Conservation (phyloP, 2,113 vertebrate genomes). For the Rhea pennata region DNA sequence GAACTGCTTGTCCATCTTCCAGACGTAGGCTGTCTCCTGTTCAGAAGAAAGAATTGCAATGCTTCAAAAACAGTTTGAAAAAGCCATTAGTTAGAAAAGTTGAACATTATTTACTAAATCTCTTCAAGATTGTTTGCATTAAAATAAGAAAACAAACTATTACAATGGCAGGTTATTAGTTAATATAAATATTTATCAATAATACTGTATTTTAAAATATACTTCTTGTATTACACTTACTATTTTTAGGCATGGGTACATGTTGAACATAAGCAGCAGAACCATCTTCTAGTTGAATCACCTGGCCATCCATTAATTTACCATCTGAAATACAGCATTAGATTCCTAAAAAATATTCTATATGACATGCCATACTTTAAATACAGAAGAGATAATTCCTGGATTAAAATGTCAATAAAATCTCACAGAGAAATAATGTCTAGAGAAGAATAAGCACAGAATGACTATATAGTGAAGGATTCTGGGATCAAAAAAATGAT, state of each 20-base stretch:
- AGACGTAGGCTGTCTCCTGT: slow-evolving; percentile 91
- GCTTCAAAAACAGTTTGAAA: neutral
- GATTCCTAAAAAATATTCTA: neutral
- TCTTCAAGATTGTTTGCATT: neutral
- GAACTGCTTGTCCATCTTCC: slow-evolving; percentile 96
- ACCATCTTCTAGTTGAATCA: slow-evolving; percentile 97
- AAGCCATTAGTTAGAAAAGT: neutral
- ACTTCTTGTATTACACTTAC: slow-evolving; percentile 74
- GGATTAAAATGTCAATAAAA: neutral
- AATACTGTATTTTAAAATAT: slow-evolving; percentile 2
- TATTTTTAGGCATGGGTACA: slow-evolving; percentile 91
- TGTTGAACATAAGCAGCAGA: slow-evolving; percentile 98
- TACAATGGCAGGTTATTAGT: neutral
- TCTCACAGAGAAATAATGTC: slow-evolving; percentile 21
- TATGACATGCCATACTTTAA: neutral
- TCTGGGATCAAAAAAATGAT: neutral
- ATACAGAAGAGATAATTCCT: neutral
- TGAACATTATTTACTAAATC: neutral
- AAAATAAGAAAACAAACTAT: neutral
- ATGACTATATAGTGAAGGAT: neutral
- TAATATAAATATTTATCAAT: neutral
- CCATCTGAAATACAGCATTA: slow-evolving; percentile 82
- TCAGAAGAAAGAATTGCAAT: slow-evolving; percentile 36
- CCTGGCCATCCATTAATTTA: slow-evolving; percentile 96
- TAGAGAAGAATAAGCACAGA: neutral